Percentiles rank a stretch among this genome's conserved stretches.
phyloP scores from a whole-genome alignment of 2,888 invertebrate species.

The Protophormia terraenovae region DNA sequence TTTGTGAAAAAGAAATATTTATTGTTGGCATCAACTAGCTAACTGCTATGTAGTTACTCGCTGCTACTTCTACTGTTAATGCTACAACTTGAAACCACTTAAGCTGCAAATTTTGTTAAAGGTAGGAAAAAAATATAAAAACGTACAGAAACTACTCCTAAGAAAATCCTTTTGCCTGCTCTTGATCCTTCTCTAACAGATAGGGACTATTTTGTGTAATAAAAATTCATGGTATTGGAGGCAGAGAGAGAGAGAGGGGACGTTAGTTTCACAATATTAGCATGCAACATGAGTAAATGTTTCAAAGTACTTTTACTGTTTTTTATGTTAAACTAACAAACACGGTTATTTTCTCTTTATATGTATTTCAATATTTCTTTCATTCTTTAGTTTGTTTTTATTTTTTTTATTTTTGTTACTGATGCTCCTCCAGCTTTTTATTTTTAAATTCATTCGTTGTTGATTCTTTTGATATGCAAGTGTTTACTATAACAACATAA shows the following conservation, averaged over 20 bases:
- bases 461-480: slow-evolving; percentile 50
- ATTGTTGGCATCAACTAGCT: not conserved
- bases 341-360: slow-evolving; percentile 10
- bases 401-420: too few species aligned
- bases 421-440: not conserved
- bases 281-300: slow-evolving; percentile 53
- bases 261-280: slow-evolving; percentile 26
- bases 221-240: not conserved
- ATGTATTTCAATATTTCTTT: slow-evolving; percentile 14
- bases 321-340: slow-evolving; percentile 46
- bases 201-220: not conserved
- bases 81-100: slow-evolving; percentile 46
- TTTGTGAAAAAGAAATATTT: not conserved
- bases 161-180: not conserved
- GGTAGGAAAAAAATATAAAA: slow-evolving; percentile 33
- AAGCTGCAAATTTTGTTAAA: slow-evolving; percentile 55
- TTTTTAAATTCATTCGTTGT: not conserved
- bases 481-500: slow-evolving; percentile 31
- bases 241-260: too few species aligned
- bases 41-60: not conserved
- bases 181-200: not conserved
- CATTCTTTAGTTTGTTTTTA: not conserved
- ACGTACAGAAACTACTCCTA: not conserved
- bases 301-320: slow-evolving; percentile 40
- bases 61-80: slow-evolving; percentile 21